Conservation (phyloP, 2,797 vertebrate species). For the Lithobates pipiens region DNA sequence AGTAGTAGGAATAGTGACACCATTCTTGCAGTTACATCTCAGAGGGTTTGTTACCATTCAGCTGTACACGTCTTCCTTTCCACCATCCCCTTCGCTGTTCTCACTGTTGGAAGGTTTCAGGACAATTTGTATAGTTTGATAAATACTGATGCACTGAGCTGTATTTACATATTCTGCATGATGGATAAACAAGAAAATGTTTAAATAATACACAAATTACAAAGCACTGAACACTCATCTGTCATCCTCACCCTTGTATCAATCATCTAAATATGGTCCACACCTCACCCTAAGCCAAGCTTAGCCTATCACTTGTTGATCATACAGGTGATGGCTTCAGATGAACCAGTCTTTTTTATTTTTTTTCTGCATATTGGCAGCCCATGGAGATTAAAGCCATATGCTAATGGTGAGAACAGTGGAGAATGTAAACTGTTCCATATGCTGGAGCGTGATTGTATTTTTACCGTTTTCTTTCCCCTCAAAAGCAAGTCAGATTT, state of each 20-base stretch:
- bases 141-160: constrained; percentile 16
- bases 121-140: neutral
- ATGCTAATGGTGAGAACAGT: constrained; percentile 49
- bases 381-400: constrained; percentile 54
- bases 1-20: neutral
- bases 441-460: constrained; percentile 47
- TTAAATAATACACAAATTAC: neutral
- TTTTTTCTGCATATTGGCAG: constrained; percentile 20
- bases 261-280: neutral
- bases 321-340: constrained; percentile 15
- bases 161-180: neutral
- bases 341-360: neutral
- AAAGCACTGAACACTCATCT: constrained; percentile 27
- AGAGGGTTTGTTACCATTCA: constrained; percentile 7
- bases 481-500: constrained; percentile 13
- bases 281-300: neutral
- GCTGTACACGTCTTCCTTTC: constrained; percentile 48
- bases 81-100: constrained; percentile 39
- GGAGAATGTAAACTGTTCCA: constrained; percentile 35
- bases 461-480: constrained; percentile 24
- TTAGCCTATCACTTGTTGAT: neutral
- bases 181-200: neutral
- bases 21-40: neutral
- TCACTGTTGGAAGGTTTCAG: constrained; percentile 35
- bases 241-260: constrained; percentile 15